phyloP scores from a whole-genome alignment of 2,113 vertebrate genomes.

The Phodopus roborovskii region DNA sequence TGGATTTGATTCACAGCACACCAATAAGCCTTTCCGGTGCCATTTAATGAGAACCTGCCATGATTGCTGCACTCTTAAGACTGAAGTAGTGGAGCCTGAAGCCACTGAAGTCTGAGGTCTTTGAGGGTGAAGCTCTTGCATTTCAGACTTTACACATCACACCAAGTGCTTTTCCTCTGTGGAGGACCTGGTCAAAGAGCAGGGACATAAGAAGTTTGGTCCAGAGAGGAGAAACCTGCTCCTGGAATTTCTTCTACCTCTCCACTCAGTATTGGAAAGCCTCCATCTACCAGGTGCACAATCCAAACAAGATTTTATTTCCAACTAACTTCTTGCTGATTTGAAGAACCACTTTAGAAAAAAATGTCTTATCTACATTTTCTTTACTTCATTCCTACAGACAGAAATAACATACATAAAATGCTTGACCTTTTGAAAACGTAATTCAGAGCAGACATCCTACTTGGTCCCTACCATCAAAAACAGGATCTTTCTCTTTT shows the following conservation, averaged over 20 bases:
- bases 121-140: neutral
- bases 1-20: constrained; percentile 48
- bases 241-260: neutral
- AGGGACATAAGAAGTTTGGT: neutral
- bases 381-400: neutral
- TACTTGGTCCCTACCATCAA: neutral
- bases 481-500: neutral
- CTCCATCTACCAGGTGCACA: neutral
- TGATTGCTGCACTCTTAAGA: neutral
- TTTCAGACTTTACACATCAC: neutral
- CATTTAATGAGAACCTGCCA: constrained; percentile 32
- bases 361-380: neutral
- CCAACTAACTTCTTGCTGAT: neutral
- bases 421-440: neutral
- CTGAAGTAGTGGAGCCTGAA: neutral
- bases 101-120: neutral
- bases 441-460: neutral
- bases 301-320: neutral
- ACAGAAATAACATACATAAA: neutral
- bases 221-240: neutral
- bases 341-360: neutral
- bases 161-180: neutral
- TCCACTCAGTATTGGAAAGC: neutral
- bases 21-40: constrained; percentile 17
- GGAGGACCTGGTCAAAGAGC: neutral